Base-by-base conservation (phyloP, 2,797 vertebrate species). In the Tapera naevia region DNA sequence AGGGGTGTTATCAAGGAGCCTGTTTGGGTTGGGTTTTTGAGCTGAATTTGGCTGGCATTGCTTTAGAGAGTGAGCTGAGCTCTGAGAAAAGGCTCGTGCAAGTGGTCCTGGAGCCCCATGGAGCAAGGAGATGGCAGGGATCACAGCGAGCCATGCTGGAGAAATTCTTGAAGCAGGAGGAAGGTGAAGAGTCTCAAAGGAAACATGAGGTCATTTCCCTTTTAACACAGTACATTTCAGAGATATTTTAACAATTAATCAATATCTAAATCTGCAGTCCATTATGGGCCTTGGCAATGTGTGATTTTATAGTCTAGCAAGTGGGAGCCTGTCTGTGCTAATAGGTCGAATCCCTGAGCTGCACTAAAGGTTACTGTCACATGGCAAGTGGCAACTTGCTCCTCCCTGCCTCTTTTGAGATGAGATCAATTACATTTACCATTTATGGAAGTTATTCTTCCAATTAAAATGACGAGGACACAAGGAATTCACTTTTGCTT, bases 231-330 rank as follows among this genome's bases (percentile, higher is more conserved):
- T 5, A 54, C 92, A 83, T 96, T 92, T 75, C 72, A 24, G 91
- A 89, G 92, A 93, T 95, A 23, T 48, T 91, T 94, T 5, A 86
- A 35, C 84, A 35, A 79, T 64, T 85, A 92, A 95, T 96, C 91
- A 76, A 56, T 86, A 95, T 32, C 64, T 67, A 53, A 92, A 61
- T 22, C 75, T 93, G 94, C 83, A 82, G 88, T 0, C 69, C 61
- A 57, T 83, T 81, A 53, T 0, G 18, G 74, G 88, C 13, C 74
- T 91, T 48, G 92, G 84, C 66, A 74, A 18, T 3, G 69, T 45
- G 65, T 32, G 67, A 13, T 30, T 82, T 81, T 73, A 33, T 13
- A 35, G 51, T 4, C 43, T 24, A 10, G 70, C 48, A 43, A 24
- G 35, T 60, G 86, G 71, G 78, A 95, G 66, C 48, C 35, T 84